Percentiles rank a stretch among this genome's conserved stretches.
Evolutionary conservation across 2,113 vertebrate species (phyloP).

Genomic region (Corvus cornix): DNA sequence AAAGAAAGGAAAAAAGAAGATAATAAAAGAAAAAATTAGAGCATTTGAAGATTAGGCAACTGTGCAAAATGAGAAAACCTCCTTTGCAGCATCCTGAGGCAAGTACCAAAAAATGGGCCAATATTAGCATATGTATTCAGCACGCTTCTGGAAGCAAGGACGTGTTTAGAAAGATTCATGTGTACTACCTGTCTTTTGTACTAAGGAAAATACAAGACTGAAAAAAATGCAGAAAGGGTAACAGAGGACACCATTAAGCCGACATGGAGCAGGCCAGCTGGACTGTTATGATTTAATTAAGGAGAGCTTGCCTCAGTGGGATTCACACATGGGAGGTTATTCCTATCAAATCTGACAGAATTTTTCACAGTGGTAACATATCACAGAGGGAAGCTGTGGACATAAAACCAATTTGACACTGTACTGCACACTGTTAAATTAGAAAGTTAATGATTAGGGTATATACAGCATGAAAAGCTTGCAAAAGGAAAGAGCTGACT

Average conservation of each 20-base stretch:
- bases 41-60: constrained; percentile 39
- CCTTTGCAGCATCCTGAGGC: not conserved
- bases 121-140: constrained; percentile 44
- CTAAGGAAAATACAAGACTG: not conserved
- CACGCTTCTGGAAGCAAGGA: not conserved
- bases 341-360: constrained; percentile 42
- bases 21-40: not conserved
- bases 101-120: constrained; percentile 43
- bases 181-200: not conserved
- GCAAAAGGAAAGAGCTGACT: not conserved
- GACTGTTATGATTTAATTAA: constrained; percentile 66
- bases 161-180: not conserved
- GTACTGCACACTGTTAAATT: not conserved
- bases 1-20: not conserved
- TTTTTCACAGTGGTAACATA: constrained; percentile 47
- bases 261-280: constrained; percentile 13
- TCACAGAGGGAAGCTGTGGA: not conserved
- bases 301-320: constrained; percentile 17
- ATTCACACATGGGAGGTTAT: constrained; percentile 52
- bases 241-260: not conserved
- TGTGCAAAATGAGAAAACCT: constrained; percentile 15
- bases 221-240: not conserved
- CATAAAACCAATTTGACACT: not conserved
- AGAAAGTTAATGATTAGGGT: not conserved
- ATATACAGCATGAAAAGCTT: not conserved